Evolutionary conservation across 2,888 invertebrate genomes (phyloP), one percentile per base, ranked within the genome.

Genomic region (Microctonus brassicae): DNA sequence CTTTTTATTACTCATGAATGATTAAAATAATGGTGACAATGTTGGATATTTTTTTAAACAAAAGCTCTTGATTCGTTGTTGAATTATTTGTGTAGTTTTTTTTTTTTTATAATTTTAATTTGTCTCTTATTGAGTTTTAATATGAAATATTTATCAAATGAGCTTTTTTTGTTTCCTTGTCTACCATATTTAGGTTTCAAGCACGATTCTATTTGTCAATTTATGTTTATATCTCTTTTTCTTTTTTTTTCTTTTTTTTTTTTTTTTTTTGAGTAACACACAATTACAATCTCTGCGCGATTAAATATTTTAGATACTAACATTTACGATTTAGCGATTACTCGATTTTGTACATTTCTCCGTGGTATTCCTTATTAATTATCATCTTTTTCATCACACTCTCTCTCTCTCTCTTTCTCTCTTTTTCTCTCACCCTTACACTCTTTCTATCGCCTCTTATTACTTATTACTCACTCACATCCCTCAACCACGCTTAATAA

Each of bases 331-430:
- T 84, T 83, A 84, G 81, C 78, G 76, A 81, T 84, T 84, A 84
- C 79, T 82, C 80, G 82, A 83, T 81, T 85, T 86, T 86, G 86
- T 87, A 87, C 86, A 86, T 87, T 86, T 80, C 80, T 82, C 80
- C 81, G 80, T 82, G 81, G 80, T 82, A 79, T 81, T 74, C 47
- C 61, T 61, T 61, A 33, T 53, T 61, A 64, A 53, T 61, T 47
- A 47, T 61, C 63, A 58, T 68, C 62, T 72, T 60, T 72, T 63
- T 57, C 47, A 68, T 70, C 69, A 65, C 33, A 67, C 67, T 69
- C 62, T 64, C 65, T n/a, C n/a, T n/a, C n/a, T n/a, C n/a, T n/a
- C n/a, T n/a, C n/a, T n/a, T n/a, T 66, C 42, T 69, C 55, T 60
- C 52, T 73, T n/a, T n/a, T n/a, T n/a, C 36, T 52, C 66, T 68